A percentile compares a stretch with the other conserved stretches of the same genome.
Conservation (phyloP, 2,888 invertebrate genomes). For the Patella depressa region DNA sequence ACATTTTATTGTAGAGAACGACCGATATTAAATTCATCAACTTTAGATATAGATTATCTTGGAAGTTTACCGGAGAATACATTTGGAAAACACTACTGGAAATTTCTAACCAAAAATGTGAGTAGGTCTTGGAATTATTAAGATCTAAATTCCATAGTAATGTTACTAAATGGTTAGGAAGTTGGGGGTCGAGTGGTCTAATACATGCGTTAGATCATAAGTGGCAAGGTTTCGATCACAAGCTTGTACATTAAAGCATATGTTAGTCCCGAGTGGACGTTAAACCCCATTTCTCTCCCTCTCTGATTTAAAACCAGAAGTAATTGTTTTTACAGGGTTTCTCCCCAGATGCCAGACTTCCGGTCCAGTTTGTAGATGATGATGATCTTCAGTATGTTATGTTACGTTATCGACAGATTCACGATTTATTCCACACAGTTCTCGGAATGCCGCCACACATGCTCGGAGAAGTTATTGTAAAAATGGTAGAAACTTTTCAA, state of each 20-base stretch:
- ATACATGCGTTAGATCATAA: too few relatives aligned
- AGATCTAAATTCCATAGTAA: too few relatives aligned
- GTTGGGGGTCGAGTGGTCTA: too few relatives aligned
- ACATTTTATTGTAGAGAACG: slow-evolving; percentile 74
- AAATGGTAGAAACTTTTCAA: slow-evolving; percentile 98
- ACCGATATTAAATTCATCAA: slow-evolving; percentile 89
- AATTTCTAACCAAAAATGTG: slow-evolving; percentile 86
- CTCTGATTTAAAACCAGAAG: too few relatives aligned
- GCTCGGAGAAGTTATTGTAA: slow-evolving; percentile 87
- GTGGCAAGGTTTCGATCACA: too few relatives aligned
- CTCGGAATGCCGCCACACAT: slow-evolving; percentile 84
- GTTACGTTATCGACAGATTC: slow-evolving; percentile 96
- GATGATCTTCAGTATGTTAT: slow-evolving; percentile 93
- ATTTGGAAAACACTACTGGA: slow-evolving; percentile 87
- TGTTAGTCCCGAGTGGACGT: too few relatives aligned
- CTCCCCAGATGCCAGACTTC: slow-evolving; percentile 90
- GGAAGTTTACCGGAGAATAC: slow-evolving; percentile 83
- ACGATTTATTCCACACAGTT: slow-evolving; percentile 91
- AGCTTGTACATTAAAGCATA: too few relatives aligned
- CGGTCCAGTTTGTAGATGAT: slow-evolving; percentile 93
- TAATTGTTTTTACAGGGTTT: slow-evolving; percentile 77
- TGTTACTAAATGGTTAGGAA: too few relatives aligned
- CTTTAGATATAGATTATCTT: slow-evolving; percentile 83
- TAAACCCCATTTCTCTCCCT: too few relatives aligned
- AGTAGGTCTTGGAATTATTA: slow-evolving; percentile 51